These are phyloP conservation scores for Turdus rufiventris DNA, from an alignment of 2,113 vertebrate genomes.

Conservation along the genomic window DNA sequence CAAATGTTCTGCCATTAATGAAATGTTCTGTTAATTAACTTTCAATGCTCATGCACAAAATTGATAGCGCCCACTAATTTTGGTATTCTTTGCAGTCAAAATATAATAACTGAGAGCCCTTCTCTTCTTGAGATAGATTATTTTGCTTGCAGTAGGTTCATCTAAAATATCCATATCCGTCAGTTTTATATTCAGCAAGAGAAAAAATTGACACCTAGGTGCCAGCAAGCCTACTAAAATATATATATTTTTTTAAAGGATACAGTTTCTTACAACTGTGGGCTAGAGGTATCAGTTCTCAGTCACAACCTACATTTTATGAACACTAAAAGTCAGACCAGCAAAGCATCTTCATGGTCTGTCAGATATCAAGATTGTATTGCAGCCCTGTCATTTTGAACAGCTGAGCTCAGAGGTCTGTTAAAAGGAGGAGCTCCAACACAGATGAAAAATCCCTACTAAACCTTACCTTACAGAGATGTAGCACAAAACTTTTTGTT, in stretches of 20 bases:
- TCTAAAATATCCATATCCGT: background rate
- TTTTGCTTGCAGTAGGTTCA: background rate
- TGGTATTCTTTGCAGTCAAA: background rate
- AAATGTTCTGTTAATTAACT: background rate
- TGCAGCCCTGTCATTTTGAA: background rate
- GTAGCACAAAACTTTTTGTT: background rate
- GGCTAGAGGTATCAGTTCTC: background rate
- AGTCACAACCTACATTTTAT: background rate
- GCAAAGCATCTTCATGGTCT: background rate
- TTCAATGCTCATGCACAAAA: background rate
- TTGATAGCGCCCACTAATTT: background rate
- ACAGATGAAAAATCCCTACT: background rate
- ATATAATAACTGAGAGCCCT: background rate
- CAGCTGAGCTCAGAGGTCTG: background rate
- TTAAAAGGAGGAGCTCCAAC: background rate
- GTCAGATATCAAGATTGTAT: background rate
- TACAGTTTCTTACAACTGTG: background rate
- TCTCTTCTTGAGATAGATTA: background rate
- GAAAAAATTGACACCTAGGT: background rate
- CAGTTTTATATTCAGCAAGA: background rate
- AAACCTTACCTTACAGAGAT: background rate
- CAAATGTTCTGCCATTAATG: background rate
- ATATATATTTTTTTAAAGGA: background rate
- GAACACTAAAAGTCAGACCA: background rate
- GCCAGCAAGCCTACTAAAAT: background rate